These are phyloP conservation scores for Conus betulinus DNA, from an alignment of 1,140 invertebrate species.

Conservation along the genomic window DNA sequence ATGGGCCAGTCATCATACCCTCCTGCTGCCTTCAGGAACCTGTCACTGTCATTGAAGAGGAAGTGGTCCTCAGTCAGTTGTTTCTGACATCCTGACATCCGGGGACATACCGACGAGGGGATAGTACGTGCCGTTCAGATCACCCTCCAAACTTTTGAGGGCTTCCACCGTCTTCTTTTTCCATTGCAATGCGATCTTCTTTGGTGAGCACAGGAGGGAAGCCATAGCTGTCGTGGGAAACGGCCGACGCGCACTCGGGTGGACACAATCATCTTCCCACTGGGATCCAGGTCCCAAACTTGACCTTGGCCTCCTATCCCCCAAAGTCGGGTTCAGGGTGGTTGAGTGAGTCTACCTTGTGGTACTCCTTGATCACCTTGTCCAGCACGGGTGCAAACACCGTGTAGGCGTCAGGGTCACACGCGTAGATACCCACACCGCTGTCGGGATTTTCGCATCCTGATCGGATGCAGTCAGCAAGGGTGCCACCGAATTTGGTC, in stretches of 20 bases:
- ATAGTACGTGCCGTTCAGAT: too few species aligned
- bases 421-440: slow-evolving; percentile 65
- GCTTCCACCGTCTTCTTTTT: too few species aligned
- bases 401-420: slow-evolving; percentile 69
- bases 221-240: slow-evolving; percentile 62
- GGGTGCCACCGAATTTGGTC: slow-evolving; percentile 61
- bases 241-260: slow-evolving; percentile 69
- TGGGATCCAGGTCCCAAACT: slow-evolving; percentile 66
- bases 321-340: slow-evolving; percentile 86
- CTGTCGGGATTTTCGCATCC: slow-evolving; percentile 45
- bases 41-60: too few species aligned
- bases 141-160: too few species aligned
- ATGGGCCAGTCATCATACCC: too few species aligned
- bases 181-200: slow-evolving; percentile 54
- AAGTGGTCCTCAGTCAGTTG: too few species aligned
- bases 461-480: slow-evolving; percentile 62
- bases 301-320: slow-evolving; percentile 66
- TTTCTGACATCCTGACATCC: too few species aligned
- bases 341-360: slow-evolving; percentile 73
- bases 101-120: too few species aligned
- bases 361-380: slow-evolving; percentile 68
- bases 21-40: too few species aligned
- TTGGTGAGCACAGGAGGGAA: slow-evolving; percentile 86
- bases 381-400: slow-evolving; percentile 67
- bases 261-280: slow-evolving; percentile 79